phyloP scores from a whole-genome alignment of 2,888 invertebrate species.

The Sepioteuthis lessoniana region DNA sequence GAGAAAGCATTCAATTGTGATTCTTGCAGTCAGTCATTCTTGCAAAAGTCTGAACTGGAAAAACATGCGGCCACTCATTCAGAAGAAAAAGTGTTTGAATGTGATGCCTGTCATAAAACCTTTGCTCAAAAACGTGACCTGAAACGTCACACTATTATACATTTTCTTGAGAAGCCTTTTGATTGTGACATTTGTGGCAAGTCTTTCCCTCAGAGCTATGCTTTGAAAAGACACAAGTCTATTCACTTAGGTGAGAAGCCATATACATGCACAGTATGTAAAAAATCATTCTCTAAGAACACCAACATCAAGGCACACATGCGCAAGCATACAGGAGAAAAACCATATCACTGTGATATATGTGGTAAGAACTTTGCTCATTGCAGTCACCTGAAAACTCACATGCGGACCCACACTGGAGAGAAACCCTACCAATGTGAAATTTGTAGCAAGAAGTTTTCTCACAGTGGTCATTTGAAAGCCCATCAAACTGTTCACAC shows the following conservation, averaged over 20 bases:
- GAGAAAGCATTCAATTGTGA: not conserved
- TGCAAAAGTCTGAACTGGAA: not conserved
- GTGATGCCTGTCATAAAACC: not conserved
- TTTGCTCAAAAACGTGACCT: not conserved
- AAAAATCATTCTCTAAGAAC: conserved; percentile 19
- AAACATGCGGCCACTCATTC: not conserved
- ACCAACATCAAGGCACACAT: not conserved
- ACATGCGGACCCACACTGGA: conserved; percentile 53
- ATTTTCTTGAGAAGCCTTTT: not conserved
- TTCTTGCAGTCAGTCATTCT: not conserved
- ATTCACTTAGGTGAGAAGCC: conserved; percentile 44
- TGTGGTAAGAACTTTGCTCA: conserved; percentile 54
- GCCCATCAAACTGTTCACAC: conserved; percentile 56
- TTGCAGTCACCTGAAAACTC: conserved; percentile 51
- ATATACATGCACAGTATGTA: not conserved
- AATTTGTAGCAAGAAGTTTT: conserved; percentile 53
- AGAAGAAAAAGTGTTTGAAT: not conserved
- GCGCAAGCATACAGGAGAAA: conserved; percentile 53
- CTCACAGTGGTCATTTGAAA: conserved; percentile 55
- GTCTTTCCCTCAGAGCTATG: not conserved
- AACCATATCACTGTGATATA: conserved; percentile 53
- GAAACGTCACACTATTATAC: not conserved
- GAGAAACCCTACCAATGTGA: conserved; percentile 54
- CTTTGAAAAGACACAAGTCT: conserved; percentile 20
- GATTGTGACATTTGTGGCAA: conserved; percentile 34